Percentiles rank a stretch among this genome's conserved stretches.
Conservation (phyloP, 1,140 invertebrate species). For the Danaus melanippus region DNA sequence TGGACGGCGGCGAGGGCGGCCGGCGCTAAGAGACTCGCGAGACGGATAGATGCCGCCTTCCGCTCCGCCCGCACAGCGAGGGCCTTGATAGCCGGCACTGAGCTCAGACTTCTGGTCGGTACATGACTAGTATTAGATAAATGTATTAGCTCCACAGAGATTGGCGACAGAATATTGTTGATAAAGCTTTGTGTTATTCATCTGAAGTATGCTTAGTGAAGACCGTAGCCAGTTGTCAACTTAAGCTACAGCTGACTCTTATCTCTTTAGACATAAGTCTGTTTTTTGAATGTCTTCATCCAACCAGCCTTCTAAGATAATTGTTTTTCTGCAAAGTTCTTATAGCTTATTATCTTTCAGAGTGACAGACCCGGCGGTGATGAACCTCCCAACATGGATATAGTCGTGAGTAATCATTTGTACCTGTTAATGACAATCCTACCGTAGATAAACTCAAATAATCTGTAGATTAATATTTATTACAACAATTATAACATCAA, state of each 20-base stretch:
- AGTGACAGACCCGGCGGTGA: slow-evolving; percentile 82
- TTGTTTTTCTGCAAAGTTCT: too few relatives aligned
- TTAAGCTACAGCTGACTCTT: not conserved
- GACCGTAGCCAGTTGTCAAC: not conserved
- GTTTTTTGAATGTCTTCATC: too few relatives aligned
- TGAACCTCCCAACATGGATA: slow-evolving; percentile 78
- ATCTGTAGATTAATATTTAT: too few relatives aligned
- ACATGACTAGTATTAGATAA: slow-evolving; percentile 8
- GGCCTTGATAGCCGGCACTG: slow-evolving; percentile 79
- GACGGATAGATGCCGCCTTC: slow-evolving; percentile 82
- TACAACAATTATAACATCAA: too few relatives aligned
- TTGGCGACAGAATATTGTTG: too few relatives aligned
- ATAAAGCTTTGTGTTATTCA: too few relatives aligned
- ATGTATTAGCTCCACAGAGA: too few relatives aligned
- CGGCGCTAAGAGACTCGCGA: slow-evolving; percentile 83
- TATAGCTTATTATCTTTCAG: slow-evolving; percentile 57
- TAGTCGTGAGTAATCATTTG: slow-evolving; percentile 69
- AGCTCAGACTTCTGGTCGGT: slow-evolving; percentile 85
- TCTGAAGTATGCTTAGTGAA: too few relatives aligned
- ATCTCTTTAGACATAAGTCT: too few relatives aligned
- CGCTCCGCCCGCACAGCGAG: slow-evolving; percentile 82
- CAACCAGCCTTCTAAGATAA: too few relatives aligned
- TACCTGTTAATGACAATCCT: not conserved
- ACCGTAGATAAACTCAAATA: too few relatives aligned
- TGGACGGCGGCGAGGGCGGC: slow-evolving; percentile 84